Conservation (phyloP, 2,113 vertebrate species). For the Otocyon megalotis region DNA sequence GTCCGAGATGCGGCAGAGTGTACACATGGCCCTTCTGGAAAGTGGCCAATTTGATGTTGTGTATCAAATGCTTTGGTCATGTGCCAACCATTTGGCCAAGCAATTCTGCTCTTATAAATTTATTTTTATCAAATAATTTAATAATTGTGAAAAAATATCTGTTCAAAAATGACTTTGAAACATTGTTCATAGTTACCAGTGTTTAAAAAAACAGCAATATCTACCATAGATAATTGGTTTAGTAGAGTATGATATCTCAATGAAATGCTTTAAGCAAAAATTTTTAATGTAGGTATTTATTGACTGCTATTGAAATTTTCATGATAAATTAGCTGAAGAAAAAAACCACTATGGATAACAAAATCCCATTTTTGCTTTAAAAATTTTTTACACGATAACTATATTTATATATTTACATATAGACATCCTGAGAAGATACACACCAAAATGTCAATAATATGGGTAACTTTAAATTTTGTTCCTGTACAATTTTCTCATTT, state of each 20-base stretch:
- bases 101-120: neutral
- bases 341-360: neutral
- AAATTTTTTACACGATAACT: neutral
- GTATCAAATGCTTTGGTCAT: neutral
- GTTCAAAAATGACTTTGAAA: constrained; percentile 22
- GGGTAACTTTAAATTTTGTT: neutral
- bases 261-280: neutral
- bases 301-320: neutral
- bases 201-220: neutral
- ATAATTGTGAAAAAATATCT: neutral
- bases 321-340: neutral
- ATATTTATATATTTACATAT: neutral
- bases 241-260: neutral
- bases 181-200: neutral
- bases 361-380: neutral
- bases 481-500: neutral
- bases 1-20: rapidly evolving
- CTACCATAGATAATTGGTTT: neutral
- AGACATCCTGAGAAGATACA: neutral
- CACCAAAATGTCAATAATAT: neutral
- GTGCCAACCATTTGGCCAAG: neutral
- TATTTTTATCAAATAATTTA: neutral
- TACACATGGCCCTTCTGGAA: neutral
- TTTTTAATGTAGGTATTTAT: neutral
- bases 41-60: neutral